phyloP scores from a whole-genome alignment of 2,888 invertebrate species.

The Mythimna lalbum region DNA sequence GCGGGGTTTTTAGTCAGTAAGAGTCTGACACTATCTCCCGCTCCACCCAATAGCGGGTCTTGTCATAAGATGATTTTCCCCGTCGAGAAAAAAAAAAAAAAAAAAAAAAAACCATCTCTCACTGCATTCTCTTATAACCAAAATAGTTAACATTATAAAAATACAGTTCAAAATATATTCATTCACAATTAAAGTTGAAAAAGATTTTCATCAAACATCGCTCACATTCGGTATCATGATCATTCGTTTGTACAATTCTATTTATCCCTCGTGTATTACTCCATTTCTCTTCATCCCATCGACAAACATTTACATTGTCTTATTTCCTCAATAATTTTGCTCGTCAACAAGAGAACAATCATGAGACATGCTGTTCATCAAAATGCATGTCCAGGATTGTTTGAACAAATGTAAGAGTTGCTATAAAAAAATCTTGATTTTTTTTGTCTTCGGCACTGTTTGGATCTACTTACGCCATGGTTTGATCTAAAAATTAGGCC shows the following conservation, averaged over 20 bases:
- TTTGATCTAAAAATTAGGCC: not conserved
- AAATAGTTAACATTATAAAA: not conserved
- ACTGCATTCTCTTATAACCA: not conserved
- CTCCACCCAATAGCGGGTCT: too few relatives aligned
- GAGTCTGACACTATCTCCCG: too few relatives aligned
- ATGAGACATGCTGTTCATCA: not conserved
- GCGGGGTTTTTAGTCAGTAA: too few relatives aligned
- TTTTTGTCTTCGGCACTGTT: not conserved
- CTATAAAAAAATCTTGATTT: not conserved
- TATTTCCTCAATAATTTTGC: slow-evolving; percentile 42
- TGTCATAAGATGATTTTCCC: too few relatives aligned
- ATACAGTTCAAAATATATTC: slow-evolving; percentile 21
- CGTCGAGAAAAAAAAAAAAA: too few relatives aligned
- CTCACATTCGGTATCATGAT: slow-evolving; percentile 44
- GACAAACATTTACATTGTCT: slow-evolving; percentile 37
- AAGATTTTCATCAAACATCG: slow-evolving; percentile 24
- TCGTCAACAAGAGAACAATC: slow-evolving; percentile 12
- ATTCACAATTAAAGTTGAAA: slow-evolving; percentile 13
- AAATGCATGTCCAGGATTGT: slow-evolving; percentile 5
- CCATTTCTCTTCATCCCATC: slow-evolving; percentile 37
- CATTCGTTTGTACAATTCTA: slow-evolving; percentile 39
- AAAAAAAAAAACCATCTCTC: too few relatives aligned
- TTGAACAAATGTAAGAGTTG: not conserved
- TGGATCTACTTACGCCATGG: not conserved
- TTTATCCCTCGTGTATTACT: slow-evolving; percentile 44